Conservation (phyloP, 2,888 invertebrate species). For the Oscheius sp. region DNA sequence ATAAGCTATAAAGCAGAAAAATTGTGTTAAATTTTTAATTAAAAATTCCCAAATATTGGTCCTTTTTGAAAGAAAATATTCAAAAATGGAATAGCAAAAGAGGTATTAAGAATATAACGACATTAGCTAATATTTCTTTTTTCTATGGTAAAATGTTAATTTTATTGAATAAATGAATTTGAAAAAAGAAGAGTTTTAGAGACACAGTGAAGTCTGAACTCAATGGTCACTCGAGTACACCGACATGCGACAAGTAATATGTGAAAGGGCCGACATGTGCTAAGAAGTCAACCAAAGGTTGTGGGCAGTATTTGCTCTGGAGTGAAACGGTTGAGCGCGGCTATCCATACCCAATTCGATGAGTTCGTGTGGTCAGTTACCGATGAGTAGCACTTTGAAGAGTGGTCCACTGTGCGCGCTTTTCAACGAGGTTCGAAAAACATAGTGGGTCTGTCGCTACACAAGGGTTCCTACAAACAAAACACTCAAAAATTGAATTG, state of each 20-base stretch:
- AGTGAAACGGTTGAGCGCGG: slow-evolving; percentile 10
- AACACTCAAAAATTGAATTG: slow-evolving; percentile 15
- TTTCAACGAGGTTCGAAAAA: slow-evolving; percentile 19
- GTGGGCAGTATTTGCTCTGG: background rate
- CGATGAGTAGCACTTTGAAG: slow-evolving; percentile 30
- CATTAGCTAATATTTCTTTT: too few relatives aligned
- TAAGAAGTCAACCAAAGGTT: background rate
- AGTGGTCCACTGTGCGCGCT: slow-evolving; percentile 17
- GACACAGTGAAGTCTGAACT: too few relatives aligned
- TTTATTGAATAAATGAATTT: too few relatives aligned
- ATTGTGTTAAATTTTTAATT: too few relatives aligned
- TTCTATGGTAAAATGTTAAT: too few relatives aligned
- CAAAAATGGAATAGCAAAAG: too few relatives aligned
- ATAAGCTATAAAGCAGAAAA: too few relatives aligned
- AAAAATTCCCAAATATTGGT: too few relatives aligned
- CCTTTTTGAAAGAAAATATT: too few relatives aligned
- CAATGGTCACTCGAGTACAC: too few relatives aligned
- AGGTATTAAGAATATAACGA: too few relatives aligned
- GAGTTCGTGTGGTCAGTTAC: slow-evolving; percentile 30
- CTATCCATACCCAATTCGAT: slow-evolving; percentile 19
- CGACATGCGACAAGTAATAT: background rate
- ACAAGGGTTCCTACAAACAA: slow-evolving; percentile 17
- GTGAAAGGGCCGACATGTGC: background rate
- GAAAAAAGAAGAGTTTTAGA: too few relatives aligned
- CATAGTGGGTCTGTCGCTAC: slow-evolving; percentile 17